Base-by-base conservation (phyloP, 2,888 invertebrate species). In the Leuctra nigra region DNA sequence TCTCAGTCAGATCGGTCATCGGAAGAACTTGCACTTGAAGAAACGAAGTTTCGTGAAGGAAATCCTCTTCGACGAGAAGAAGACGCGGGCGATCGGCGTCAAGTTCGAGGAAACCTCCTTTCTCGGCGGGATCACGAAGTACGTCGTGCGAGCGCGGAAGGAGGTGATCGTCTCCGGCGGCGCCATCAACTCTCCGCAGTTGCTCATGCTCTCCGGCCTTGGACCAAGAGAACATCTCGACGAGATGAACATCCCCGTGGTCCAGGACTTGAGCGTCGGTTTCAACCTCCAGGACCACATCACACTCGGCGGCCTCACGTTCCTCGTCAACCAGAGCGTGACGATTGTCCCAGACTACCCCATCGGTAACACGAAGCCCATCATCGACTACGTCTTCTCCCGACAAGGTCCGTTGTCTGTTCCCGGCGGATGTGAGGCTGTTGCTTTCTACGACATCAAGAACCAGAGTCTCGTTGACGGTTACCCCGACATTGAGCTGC, bases 121-220 rank as follows among this genome's bases (percentile, higher is more conserved):
- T n/a, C n/a, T n/a, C n/a, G n/a, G n/a, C n/a, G 38, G 47, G 3
- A 38, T n/a, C 1, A 44, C 56, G 16, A 73, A 73, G 61, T 75
- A 74, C 61, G 75, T 75, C 61, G 79, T 82, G 44, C 70, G 75
- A 62, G 85, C 84, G 1, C 78, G 72, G 39, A 85, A 81, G 66
- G 87, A 87, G 71, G 81, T 91, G 0, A 85, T 91, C 56, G 62
- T 91, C 35, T 80, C 84, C 38, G 87, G 86, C 0, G 91, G 89
- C 4, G 80, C 88, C 2, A 80, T 91, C 29, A 85, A 87, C 70
- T 79, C 87, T 4, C 87, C 91, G 0, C 87, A 90, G 68, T 67
- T 91, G 4, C 72, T 92, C 16, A 83, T 90, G 84, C 69, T 91
- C 14, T 89, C 89, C 2, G 91, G 91, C 2, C 78, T 90, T 6